Base-by-base conservation (phyloP, 2,888 invertebrate genomes). In the Microdon myrmicae region DNA sequence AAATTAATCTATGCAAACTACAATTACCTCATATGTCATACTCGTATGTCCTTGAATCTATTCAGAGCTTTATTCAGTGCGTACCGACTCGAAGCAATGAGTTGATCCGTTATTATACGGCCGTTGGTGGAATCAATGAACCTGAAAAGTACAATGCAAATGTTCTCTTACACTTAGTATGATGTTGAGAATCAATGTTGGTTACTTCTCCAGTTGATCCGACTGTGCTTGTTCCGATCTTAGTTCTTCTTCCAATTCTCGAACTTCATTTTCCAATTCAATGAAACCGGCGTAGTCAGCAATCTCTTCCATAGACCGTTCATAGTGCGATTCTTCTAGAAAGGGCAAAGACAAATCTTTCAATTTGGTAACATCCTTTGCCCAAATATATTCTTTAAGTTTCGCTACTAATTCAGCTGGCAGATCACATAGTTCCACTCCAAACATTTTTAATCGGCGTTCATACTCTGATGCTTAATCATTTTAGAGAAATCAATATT, bases 401-500 rank as follows among this genome's bases (percentile, higher is more conserved):
- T 74, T 55, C 2, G 61, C 44, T 9, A 67, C 28, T 7, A 74
- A 67, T 35, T 75, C 73, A 37, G 75, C 75, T 0, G 74, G 74
- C 22, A 78, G 59, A 56, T 77, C 76, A 25, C 71, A 71, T 1
- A 77, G 48, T 31, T 77, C 75, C 3, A 76, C 49, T 2, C 73
- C 72, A 6, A 74, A 49, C 10, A 70, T 32, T 39, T 75, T 75
- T 3, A 79, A 41, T 19, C 72, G 74, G 4, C 70, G 59, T 34
- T 77, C 76, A 28, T 74, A 73, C 39, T 75, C 74, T 16, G 73
- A 72, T 4, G 71, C 77, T 77, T n/a, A n/a, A n/a, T n/a, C n/a
- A n/a, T n/a, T n/a, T n/a, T n/a, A n/a, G n/a, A n/a, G 14, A 9
- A 19, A 47, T 13, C 5, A 20, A 16, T 7, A 26, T 12, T n/a